Conservation (phyloP, 2,888 invertebrate species). For the Erynnis tages region DNA sequence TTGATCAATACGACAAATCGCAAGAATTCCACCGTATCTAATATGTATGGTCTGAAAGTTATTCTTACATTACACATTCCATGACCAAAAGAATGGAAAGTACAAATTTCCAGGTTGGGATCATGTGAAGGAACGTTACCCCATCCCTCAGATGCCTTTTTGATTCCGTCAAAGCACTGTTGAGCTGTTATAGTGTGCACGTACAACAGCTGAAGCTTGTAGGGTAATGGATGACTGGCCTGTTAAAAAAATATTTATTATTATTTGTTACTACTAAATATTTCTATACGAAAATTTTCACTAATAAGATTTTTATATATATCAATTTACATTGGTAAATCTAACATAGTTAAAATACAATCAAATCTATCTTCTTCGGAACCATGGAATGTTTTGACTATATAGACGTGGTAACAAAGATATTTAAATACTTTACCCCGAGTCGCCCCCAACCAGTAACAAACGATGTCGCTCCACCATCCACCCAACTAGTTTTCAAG, state of each 20-base stretch:
- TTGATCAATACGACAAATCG: too few species aligned
- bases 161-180: constrained; percentile 5
- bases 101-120: constrained; percentile 41
- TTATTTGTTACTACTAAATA: too few species aligned
- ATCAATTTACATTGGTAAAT: background rate
- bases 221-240: background rate
- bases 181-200: background rate
- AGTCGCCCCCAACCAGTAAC: constrained; percentile 13
- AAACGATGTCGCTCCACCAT: background rate
- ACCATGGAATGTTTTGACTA: too few species aligned
- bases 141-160: background rate
- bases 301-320: too few species aligned
- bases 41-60: too few species aligned
- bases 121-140: constrained; percentile 18
- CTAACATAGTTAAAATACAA: background rate
- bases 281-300: background rate
- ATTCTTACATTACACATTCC: constrained; percentile 44
- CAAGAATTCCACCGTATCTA: too few species aligned
- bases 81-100: constrained; percentile 36
- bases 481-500: background rate
- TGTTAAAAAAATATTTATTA: background rate
- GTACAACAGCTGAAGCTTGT: constrained; percentile 7
- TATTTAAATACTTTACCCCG: constrained; percentile 3
- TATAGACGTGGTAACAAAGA: background rate
- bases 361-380: too few species aligned